These are phyloP conservation scores for Orycteropus afer DNA, from an alignment of 2,113 vertebrate genomes.

Conservation along the genomic window DNA sequence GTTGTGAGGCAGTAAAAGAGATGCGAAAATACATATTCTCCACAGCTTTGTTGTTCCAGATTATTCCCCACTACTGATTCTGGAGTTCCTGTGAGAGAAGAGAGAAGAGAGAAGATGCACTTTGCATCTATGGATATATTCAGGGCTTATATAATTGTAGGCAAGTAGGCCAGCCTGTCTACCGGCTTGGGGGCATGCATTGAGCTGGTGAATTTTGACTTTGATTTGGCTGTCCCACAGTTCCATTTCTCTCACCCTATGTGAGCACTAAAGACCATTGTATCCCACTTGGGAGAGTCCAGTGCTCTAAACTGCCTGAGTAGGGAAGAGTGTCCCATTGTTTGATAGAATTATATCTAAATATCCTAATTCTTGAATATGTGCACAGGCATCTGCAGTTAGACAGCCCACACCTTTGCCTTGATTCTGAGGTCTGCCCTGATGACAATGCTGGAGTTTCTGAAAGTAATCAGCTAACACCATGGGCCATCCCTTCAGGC, in stretches of 20 bases:
- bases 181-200: not conserved
- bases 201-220: not conserved
- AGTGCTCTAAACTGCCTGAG: not conserved
- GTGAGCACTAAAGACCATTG: not conserved
- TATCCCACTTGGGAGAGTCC: not conserved
- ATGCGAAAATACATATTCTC: not conserved
- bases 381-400: not conserved
- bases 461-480: not conserved
- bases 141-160: not conserved
- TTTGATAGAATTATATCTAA: not conserved
- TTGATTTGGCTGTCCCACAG: not conserved
- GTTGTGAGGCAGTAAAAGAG: not conserved
- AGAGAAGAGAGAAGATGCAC: not conserved
- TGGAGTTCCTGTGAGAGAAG: fast-evolving
- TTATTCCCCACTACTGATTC: not conserved
- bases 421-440: not conserved
- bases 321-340: not conserved
- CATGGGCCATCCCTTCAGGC: not conserved
- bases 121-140: not conserved
- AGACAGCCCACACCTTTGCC: not conserved
- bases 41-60: not conserved
- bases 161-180: not conserved
- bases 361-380: not conserved
- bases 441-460: not conserved
- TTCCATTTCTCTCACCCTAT: not conserved